Evolutionary conservation across 1,140 invertebrate species (phyloP), one percentile per base, ranked within the genome.

Genomic region (Rhynchophorus ferrugineus): DNA sequence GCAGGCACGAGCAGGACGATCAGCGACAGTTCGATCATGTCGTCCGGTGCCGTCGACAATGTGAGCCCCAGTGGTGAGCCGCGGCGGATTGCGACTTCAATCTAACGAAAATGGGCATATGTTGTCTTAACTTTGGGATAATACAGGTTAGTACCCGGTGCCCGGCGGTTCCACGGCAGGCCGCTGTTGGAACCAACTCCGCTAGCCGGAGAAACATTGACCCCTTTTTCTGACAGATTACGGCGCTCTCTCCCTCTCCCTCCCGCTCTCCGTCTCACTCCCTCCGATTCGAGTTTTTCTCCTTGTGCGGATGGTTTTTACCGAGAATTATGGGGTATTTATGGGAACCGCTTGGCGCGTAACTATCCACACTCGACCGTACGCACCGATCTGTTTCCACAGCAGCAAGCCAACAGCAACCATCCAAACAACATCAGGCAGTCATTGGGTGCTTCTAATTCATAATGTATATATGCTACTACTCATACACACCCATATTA

Each of bases 71-170:
- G 48, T 42, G 48, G 35, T 39, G 34, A 39, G 43, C 41, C 21
- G 29, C 43, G 48, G 48, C 42, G 42, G 42, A 43, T 54, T 29
- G 16, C 16, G 16, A 42, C 18, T 41, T 33, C 45, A 54, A 42
- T 54, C 42, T 54, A 54, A 54, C 51, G 51, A 54, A 46, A 54
- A 54, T 54, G 51, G 51, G 47, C 44, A 54, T 46, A 54, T 54
- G 51, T 54, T 47, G 38, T 41, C 22, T 47, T 54, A 54, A 22
- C 33, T 54, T 34, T 42, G 24, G 35, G 44, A 47, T 47, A 46
- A 16, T 33, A 54, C 46, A 54, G 51, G 51, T 54, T 29, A 22
- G 49, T 52, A 37, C 44, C 11, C 11, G 17, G 8, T 17, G 11
- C 11, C 20, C 14, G 11, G 13, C 7, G 3, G n/a, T 3, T 24